Percentiles rank a stretch among this genome's conserved stretches.
Conservation (phyloP, 2,888 invertebrate species). For the Pyrrhopygopsis socrates region DNA sequence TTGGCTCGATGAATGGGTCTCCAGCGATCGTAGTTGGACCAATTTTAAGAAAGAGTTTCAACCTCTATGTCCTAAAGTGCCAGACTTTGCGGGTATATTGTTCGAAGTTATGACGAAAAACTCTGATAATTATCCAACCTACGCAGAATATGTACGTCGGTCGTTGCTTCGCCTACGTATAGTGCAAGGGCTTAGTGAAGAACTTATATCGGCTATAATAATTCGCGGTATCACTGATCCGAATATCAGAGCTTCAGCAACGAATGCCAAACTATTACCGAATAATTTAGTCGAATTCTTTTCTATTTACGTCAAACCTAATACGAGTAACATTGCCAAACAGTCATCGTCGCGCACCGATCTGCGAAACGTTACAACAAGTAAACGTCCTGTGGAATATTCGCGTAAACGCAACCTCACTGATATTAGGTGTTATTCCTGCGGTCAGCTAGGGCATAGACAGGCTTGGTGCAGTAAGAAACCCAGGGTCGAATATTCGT, state of each 20-base stretch:
- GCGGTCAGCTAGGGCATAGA: constrained; percentile 50
- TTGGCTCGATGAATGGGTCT: neutral
- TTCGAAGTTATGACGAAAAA: neutral
- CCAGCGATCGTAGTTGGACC: neutral
- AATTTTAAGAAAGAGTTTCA: neutral
- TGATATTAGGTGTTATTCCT: constrained; percentile 56
- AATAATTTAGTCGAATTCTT: too few species aligned
- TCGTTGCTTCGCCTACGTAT: constrained; percentile 64
- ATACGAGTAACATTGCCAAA: too few species aligned
- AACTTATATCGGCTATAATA: too few species aligned
- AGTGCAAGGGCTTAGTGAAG: neutral
- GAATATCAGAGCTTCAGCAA: too few species aligned
- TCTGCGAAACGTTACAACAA: too few species aligned
- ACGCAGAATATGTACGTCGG: constrained; percentile 83
- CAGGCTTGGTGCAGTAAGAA: constrained; percentile 30
- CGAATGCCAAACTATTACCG: too few species aligned
- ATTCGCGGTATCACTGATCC: too few species aligned
- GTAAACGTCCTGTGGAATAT: too few species aligned
- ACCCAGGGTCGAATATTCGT: neutral
- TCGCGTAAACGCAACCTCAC: constrained; percentile 25
- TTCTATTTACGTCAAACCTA: too few species aligned
- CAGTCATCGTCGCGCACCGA: too few species aligned
- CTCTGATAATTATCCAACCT: constrained; percentile 19
- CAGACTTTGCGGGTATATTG: neutral
- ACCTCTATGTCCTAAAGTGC: neutral